A percentile compares a stretch with the other conserved stretches of the same genome.
Conservation (phyloP, 2,113 vertebrate genomes). For the Dipodomys ordii region DNA sequence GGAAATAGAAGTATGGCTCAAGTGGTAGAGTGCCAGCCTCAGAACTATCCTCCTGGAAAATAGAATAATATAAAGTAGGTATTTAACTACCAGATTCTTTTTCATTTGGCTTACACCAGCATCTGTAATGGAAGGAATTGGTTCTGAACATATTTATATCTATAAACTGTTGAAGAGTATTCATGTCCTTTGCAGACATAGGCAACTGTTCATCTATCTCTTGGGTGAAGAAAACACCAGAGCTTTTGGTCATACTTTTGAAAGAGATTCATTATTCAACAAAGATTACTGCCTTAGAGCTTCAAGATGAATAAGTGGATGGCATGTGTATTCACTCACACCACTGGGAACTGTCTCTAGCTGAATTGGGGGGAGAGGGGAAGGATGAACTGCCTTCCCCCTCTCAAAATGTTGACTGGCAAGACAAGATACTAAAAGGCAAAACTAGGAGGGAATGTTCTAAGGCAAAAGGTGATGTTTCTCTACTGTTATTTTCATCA, state of each 20-base stretch:
- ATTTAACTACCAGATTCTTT: neutral
- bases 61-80: neutral
- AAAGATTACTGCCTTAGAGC: conserved; percentile 36
- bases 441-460: conserved; percentile 20
- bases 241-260: conserved; percentile 30
- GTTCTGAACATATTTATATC: neutral
- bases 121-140: neutral
- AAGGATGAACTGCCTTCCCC: conserved; percentile 14
- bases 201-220: neutral
- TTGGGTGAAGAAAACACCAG: neutral
- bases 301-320: conserved; percentile 23
- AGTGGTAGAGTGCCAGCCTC: too few species aligned
- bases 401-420: conserved; percentile 37
- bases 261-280: conserved; percentile 1
- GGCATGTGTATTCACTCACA: neutral
- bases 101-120: neutral
- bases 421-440: conserved; percentile 50
- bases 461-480: conserved; percentile 36
- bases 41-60: neutral
- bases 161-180: neutral
- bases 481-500: neutral
- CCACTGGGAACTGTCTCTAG: neutral
- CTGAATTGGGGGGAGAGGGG: neutral
- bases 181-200: neutral
- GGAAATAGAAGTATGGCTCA: too few species aligned